phyloP scores from a whole-genome alignment of 2,888 invertebrate genomes.

The Agrotis segetum region DNA sequence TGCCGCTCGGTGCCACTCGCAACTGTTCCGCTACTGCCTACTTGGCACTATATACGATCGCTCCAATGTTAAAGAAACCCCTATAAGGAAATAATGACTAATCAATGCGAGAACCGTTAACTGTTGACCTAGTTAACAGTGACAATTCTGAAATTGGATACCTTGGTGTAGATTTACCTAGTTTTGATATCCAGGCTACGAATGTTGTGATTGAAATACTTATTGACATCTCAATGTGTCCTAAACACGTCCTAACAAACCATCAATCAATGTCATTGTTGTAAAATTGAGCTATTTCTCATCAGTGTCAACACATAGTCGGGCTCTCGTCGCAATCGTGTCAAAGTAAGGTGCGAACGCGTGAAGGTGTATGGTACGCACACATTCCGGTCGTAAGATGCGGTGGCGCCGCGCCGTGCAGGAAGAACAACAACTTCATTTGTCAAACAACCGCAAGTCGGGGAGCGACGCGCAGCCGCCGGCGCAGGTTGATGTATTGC shows the following conservation, averaged over 20 bases:
- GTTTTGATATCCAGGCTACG: conserved; percentile 28
- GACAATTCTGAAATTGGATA: conserved; percentile 51
- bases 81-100: conserved; percentile 56
- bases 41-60: conserved; percentile 51
- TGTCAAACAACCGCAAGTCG: conserved; percentile 85
- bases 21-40: conserved; percentile 46
- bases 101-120: conserved; percentile 53
- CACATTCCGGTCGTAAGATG: conserved; percentile 73
- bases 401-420: conserved; percentile 72
- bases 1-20: conserved; percentile 53
- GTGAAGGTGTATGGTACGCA: conserved; percentile 53
- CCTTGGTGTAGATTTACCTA: conserved; percentile 30
- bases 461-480: conserved; percentile 60
- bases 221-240: conserved; percentile 35
- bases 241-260: conserved; percentile 30
- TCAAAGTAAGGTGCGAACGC: conserved; percentile 38
- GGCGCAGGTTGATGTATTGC: conserved; percentile 78
- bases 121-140: conserved; percentile 42
- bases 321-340: conserved; percentile 5
- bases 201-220: conserved; percentile 18
- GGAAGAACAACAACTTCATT: conserved; percentile 82
- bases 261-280: conserved; percentile 52
- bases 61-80: conserved; percentile 41
- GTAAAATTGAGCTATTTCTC: conserved; percentile 47
- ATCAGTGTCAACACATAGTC: conserved; percentile 28